phyloP scores from a whole-genome alignment of 2,797 vertebrate species.

The Petrocephalus schoutedeni region DNA sequence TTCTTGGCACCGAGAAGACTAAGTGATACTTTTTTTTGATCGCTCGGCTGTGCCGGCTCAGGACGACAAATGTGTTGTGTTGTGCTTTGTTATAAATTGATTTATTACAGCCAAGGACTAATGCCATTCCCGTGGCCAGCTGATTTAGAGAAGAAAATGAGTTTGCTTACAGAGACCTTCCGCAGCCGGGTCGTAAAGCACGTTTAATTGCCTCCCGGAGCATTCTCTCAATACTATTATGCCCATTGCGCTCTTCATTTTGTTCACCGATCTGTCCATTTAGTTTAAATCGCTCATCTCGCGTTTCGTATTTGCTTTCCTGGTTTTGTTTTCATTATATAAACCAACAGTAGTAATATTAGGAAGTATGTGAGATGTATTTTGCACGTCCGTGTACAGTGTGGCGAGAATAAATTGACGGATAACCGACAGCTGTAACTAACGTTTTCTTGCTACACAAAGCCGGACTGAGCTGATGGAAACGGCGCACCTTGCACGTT shows the following conservation, averaged over 20 bases:
- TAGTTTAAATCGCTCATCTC: background rate
- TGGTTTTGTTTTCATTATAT: background rate
- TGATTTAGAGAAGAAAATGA: background rate
- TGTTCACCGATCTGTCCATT: background rate
- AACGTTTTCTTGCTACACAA: background rate
- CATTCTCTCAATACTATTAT: background rate
- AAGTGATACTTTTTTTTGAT: background rate
- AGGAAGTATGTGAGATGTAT: background rate
- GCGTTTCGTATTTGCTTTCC: background rate
- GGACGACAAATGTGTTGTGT: background rate
- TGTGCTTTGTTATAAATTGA: background rate
- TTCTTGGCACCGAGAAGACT: background rate
- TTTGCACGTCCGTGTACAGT: background rate
- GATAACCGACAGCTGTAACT: background rate
- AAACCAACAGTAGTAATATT: background rate
- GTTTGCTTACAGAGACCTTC: background rate
- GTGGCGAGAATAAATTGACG: background rate
- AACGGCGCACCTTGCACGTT: background rate
- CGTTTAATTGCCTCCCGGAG: background rate
- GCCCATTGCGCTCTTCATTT: background rate
- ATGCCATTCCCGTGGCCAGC: background rate
- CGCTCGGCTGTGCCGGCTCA: background rate
- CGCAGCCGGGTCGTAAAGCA: slow-evolving; percentile 4
- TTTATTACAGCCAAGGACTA: slow-evolving; percentile 4
- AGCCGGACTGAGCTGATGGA: background rate